Evolutionary conservation across 2,113 vertebrate species (phyloP).

Genomic region (Gasterosteus aculeatus): DNA sequence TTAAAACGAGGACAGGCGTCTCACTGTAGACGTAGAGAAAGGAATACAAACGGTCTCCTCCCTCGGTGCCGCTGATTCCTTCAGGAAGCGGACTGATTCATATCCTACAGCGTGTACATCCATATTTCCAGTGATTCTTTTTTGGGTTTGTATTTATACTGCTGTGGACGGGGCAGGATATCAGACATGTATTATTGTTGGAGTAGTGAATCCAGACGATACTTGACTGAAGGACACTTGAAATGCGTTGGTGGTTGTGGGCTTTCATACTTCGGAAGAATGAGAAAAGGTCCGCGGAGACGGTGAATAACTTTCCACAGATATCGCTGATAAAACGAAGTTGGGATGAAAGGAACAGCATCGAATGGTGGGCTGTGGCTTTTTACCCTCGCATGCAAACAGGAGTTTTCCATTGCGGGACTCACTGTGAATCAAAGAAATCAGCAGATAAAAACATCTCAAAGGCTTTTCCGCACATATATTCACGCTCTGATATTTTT

Average conservation of each 20-base stretch:
- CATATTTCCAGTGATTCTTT: constrained; percentile 75
- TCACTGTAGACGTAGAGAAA: constrained; percentile 37
- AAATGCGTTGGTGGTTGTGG: background rate
- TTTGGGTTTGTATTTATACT: constrained; percentile 62
- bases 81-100: constrained; percentile 78
- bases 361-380: constrained; percentile 24
- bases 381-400: constrained; percentile 42
- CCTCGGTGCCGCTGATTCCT: constrained; percentile 28
- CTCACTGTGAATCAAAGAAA: constrained; percentile 61
- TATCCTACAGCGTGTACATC: constrained; percentile 72
- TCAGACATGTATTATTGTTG: constrained; percentile 35
- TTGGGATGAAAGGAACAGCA: constrained; percentile 52
- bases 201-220: constrained; percentile 19
- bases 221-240: background rate
- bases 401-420: constrained; percentile 48
- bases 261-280: constrained; percentile 21
- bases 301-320: constrained; percentile 1
- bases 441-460: constrained; percentile 56
- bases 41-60: constrained; percentile 45
- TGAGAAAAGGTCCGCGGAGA: constrained; percentile 17
- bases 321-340: constrained; percentile 31
- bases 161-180: constrained; percentile 36
- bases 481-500: constrained; percentile 64
- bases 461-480: constrained; percentile 51
- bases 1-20: constrained; percentile 65